phyloP scores from a whole-genome alignment of 2,888 invertebrate genomes.

The Leptopilina drosophilae region DNA sequence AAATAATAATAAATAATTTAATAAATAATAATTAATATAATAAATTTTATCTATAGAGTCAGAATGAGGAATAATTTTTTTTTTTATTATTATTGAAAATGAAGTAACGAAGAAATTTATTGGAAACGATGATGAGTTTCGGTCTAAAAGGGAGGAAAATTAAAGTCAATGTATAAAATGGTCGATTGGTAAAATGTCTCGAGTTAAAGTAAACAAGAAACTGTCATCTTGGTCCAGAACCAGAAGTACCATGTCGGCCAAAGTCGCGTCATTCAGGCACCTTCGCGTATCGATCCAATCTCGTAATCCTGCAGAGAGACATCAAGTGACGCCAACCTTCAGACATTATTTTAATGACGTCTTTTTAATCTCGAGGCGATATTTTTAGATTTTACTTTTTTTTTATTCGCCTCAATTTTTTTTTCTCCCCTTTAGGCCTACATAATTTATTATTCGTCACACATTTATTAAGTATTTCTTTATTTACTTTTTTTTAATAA shows the following conservation, averaged over 20 bases:
- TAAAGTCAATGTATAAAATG: slow-evolving; percentile 15
- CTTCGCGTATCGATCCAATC: slow-evolving; percentile 60
- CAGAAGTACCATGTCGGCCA: slow-evolving; percentile 33
- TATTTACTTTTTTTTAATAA: no score
- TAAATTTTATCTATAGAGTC: no score
- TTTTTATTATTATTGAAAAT: no score
- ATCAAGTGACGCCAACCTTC: slow-evolving; percentile 50
- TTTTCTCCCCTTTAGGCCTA: background rate
- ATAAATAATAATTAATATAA: no score
- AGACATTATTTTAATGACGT: slow-evolving; percentile 32
- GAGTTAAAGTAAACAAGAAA: slow-evolving; percentile 41
- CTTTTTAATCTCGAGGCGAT: background rate
- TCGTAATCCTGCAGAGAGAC: slow-evolving; percentile 53
- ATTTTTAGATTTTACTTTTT: background rate
- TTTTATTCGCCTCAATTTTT: no score
- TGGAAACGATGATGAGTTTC: background rate
- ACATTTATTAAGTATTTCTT: no score
- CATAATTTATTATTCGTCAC: background rate
- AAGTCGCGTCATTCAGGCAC: slow-evolving; percentile 61
- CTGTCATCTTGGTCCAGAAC: slow-evolving; percentile 29
- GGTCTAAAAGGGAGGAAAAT: background rate
- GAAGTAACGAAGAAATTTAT: background rate
- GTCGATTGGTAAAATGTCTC: slow-evolving; percentile 10
- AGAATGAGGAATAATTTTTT: no score
- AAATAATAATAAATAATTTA: no score